Evolutionary conservation across 2,797 vertebrate species (phyloP).

Genomic region (Cuniculus paca): DNA sequence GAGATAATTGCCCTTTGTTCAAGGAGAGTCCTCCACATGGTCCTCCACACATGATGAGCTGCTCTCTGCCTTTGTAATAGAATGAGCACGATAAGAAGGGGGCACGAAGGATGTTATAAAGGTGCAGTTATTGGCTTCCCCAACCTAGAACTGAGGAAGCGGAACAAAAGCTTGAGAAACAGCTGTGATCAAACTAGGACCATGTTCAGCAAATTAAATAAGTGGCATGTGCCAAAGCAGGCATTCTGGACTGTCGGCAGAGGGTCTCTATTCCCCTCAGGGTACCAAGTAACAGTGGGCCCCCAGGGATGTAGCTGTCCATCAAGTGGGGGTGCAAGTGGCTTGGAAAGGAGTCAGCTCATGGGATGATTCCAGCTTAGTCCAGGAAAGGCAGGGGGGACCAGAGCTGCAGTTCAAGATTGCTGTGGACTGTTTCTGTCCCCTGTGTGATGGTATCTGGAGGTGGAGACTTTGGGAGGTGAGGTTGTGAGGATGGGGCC

Average conservation of each 20-base stretch:
- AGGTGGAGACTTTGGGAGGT: not conserved
- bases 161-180: not conserved
- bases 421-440: not conserved
- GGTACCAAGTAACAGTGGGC: not conserved
- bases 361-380: not conserved
- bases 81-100: not conserved
- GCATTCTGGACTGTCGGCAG: not conserved
- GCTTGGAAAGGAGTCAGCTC: not conserved
- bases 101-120: not conserved
- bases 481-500: not conserved
- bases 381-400: not conserved
- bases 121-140: not conserved
- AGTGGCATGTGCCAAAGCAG: not conserved
- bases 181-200: not conserved
- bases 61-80: not conserved
- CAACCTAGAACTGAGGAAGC: not conserved
- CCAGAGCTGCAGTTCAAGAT: not conserved
- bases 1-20: too few relatives aligned
- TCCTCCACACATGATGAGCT: not conserved
- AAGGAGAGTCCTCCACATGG: too few relatives aligned
- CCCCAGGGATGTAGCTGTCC: not conserved
- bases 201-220: not conserved
- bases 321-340: too few relatives aligned
- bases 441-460: not conserved
- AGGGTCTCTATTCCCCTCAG: not conserved